Base-by-base conservation (phyloP, 2,113 vertebrate species). In the Podiceps cristatus region DNA sequence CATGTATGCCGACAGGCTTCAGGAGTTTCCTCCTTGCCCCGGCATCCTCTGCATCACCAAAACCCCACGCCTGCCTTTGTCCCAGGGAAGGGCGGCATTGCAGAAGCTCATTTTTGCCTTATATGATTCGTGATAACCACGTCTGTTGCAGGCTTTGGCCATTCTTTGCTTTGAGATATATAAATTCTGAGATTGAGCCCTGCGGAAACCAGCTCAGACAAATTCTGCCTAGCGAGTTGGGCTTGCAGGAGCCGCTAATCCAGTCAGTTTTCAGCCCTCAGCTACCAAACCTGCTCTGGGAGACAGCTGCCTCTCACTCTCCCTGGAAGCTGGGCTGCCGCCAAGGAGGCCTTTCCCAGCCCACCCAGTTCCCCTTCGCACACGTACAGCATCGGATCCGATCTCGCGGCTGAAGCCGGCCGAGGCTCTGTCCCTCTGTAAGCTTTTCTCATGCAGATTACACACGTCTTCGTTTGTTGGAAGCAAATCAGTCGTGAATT, bases 371-470 rank as follows among this genome's bases (percentile, higher is more conserved):
- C 44, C 67, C 53, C 79, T 11, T 2, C 1, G 4, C 67, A 55
- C 55, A 55, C 8, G 1, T 25, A 45, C 0, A 0, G n/a, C 6
- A 86, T 49, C 18, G 3, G 17, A 66, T 22, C 1, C 4, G 18
- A 40, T 33, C 83, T 15, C 2, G 1, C n/a, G 62, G 69, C 63
- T 11, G 31, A 74, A 63, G 44, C 33, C 4, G 1, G 47, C 19
- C 1, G 3, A 91, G 63, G 37, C 56, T 44, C 6, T 42, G 13
- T 31, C 62, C 66, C 47, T 37, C n/a, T 6, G 5, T 16, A 7
- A 37, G 79, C 91, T 86, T 85, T 95, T 94, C 68, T 95, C 80
- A 89, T 72, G 90, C 72, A 97, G 91, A 94, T 95, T 55, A n/a
- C 49, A 8, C 33, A 31, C 19, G 1, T 17, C 42, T 47, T 45